Base-by-base conservation (phyloP, 1,140 invertebrate species). In the Drosophila novamexicana region DNA sequence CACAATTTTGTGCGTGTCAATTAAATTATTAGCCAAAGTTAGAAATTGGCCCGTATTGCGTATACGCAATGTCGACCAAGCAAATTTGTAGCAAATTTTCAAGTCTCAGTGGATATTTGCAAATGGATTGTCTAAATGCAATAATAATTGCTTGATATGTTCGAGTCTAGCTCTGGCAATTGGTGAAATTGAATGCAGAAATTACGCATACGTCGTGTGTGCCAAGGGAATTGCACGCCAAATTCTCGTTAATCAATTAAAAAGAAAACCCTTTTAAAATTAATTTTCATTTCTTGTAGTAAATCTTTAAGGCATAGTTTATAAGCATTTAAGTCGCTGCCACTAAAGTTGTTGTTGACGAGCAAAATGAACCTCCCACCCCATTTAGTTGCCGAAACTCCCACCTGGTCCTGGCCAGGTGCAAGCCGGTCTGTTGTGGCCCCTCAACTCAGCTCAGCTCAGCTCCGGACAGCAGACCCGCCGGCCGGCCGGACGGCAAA, bases 261-360 rank as follows among this genome's bases (percentile, higher is more conserved):
- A 16, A 7, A n/a, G 1, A 36, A 36, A 10, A 8, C 1, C 1
- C n/a, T 45, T 45, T 7, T 29, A 47, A 59, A 59, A 36, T 59
- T 42, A 58, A 67, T 58, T 49, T 12, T 12, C 14, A 10, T 29
- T 36, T 29, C 62, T 59, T n/a, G 12, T 47, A 56, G 32, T 65
- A 57, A 65, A 65, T 71, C 62, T 52, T 58, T 29, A 16, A 39
- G 59, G 65, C 70, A 73, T 67, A 67, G 63, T 59, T 73, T 59
- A 67, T 67, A 58, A 67, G 66, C 52, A 69, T 69, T 69, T 69
- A 61, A 62, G 47, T 42, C 45, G 65, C 34, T 45, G 50, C 14
- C 29, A 14, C 57, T 47, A 36, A 59, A 47, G 42, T 12, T n/a
- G 39, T 12, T 52, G 39, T 12, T 52, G 37, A 34, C 39, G 16